Evolutionary conservation across 2,113 vertebrate genomes (phyloP).

Genomic region (Cavia aperea): DNA sequence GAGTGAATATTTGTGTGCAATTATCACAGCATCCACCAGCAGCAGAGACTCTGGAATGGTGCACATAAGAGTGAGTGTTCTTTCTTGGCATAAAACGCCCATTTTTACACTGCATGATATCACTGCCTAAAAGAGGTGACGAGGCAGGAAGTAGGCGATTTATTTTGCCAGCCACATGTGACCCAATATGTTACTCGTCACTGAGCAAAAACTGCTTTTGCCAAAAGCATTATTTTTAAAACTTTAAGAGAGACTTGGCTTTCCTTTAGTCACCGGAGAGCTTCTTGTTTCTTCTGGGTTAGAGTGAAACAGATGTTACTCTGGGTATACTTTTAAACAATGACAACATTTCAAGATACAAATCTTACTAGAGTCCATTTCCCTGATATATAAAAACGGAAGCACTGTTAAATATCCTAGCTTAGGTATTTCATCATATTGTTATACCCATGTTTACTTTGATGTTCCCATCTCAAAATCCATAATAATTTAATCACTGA

Average conservation of each 20-base stretch:
- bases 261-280: not conserved
- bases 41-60: slow-evolving; percentile 10
- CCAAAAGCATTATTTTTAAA: slow-evolving; percentile 52
- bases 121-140: slow-evolving; percentile 44
- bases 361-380: not conserved
- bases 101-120: slow-evolving; percentile 52
- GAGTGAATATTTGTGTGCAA: slow-evolving; percentile 62
- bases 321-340: not conserved
- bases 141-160: slow-evolving; percentile 53
- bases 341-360: not conserved
- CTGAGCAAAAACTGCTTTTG: slow-evolving; percentile 40
- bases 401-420: not conserved
- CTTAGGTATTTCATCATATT: not conserved
- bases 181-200: slow-evolving; percentile 48
- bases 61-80: slow-evolving; percentile 45
- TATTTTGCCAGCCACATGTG: slow-evolving; percentile 47
- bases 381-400: not conserved
- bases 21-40: slow-evolving; percentile 44
- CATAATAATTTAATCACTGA: not conserved
- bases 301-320: not conserved
- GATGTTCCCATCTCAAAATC: not conserved
- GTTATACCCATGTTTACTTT: not conserved
- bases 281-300: not conserved
- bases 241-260: not conserved
- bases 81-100: slow-evolving; percentile 56